Evolutionary conservation across 2,113 vertebrate species (phyloP).

Genomic region (Apteryx owenii): DNA sequence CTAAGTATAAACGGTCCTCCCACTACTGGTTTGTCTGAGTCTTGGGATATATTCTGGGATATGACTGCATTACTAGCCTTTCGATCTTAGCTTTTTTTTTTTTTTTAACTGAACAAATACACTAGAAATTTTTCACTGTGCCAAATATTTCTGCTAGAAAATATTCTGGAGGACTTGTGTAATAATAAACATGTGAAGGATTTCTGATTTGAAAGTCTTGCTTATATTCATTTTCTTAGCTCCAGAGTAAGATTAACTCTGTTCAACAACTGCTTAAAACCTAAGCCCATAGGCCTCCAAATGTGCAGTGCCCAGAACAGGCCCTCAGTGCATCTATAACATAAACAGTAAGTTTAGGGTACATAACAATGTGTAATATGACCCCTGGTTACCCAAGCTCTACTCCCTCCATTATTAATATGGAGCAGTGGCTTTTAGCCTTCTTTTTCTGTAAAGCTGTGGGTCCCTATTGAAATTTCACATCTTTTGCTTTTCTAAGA

Average conservation of each 20-base stretch:
- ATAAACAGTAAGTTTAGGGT: not conserved
- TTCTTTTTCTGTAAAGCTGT: not conserved
- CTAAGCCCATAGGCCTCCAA: not conserved
- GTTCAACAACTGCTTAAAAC: slow-evolving; percentile 16
- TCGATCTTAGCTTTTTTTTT: not conserved
- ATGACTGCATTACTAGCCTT: slow-evolving; percentile 60
- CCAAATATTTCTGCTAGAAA: slow-evolving; percentile 47
- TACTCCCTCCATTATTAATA: not conserved
- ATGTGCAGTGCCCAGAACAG: not conserved
- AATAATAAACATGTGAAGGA: slow-evolving; percentile 53
- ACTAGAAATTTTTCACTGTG: slow-evolving; percentile 34
- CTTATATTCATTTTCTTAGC: not conserved
- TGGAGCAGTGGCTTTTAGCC: not conserved
- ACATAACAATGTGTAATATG: not conserved
- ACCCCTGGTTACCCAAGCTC: not conserved
- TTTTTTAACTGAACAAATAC: slow-evolving; percentile 36
- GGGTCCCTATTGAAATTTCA: not conserved
- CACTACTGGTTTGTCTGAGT: slow-evolving; percentile 77
- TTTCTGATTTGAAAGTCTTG: slow-evolving; percentile 30
- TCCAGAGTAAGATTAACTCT: slow-evolving; percentile 1
- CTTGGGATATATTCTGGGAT: slow-evolving; percentile 60
- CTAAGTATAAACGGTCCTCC: slow-evolving; percentile 79
- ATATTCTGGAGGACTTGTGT: slow-evolving; percentile 7
- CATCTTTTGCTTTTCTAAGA: not conserved
- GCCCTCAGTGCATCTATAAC: not conserved